Evolutionary conservation across 2,888 invertebrate genomes (phyloP), one percentile per base, ranked within the genome.

Genomic region (Ormyrus pomaceus): DNA sequence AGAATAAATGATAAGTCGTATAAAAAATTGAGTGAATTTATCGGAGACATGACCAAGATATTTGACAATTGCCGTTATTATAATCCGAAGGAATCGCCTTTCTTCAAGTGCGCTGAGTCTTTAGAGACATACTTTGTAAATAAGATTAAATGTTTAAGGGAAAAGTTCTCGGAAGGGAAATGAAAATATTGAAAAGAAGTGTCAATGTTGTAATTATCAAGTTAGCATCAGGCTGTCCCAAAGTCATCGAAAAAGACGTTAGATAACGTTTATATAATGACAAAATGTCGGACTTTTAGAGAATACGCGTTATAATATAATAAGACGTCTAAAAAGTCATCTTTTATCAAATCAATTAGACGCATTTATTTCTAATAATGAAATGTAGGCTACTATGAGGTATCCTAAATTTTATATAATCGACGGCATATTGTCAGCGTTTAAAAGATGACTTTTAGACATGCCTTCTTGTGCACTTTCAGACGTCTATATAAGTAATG

Each of bases 11-110:
- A 95, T 86, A 94, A 95, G 88, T 93, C 93, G 70, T 99, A 99
- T 91, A 95, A 94, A 88, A 96, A 95, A 89, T 93, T 99, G 86
- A 96, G 96, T 90, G 98, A 99, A 90, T 98, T 99, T 91, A 97
- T 98, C 88, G 97, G 97, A 90, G 99, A 99, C 91, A 97, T 99
- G 95, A 98, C 97, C 83, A 97, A 98, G 92, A 98, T 99, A 89
- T 99, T 99, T 92, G 98, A 99, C 92, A 99, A 99, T 92, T 99
- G 99, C 93, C 95, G 99, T 84, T 97, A 97, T 90, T 99, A 98
- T 92, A 99, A 99, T 92, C 97, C 98, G 80, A 96, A 96, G 89
- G 98, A 98, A 91, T 97, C 98, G 19, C 96, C 97, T 82, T 98
- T 98, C 92, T 98, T 96, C 92, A 96, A 98, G 88, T 98, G 98